phyloP scores from a whole-genome alignment of 2,113 vertebrate species.

The Silurus meridionalis region DNA sequence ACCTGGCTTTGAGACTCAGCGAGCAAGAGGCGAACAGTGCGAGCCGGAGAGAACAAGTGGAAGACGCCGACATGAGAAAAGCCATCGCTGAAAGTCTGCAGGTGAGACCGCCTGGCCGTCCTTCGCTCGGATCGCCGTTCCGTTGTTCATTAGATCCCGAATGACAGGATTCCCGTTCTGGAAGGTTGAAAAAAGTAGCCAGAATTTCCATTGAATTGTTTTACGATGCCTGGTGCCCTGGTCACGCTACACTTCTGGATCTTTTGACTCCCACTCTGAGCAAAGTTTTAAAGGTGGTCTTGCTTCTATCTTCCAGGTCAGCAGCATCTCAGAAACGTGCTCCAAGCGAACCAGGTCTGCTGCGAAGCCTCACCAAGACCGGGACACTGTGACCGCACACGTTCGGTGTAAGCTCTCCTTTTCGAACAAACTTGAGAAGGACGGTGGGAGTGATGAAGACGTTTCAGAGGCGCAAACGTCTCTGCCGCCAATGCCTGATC shows the following conservation, averaged over 20 bases:
- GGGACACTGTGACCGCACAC: background rate
- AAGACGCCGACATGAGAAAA: conserved; percentile 85
- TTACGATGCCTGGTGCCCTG: too few species aligned
- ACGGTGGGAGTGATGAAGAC: background rate
- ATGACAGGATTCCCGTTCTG: too few species aligned
- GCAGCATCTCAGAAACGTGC: background rate
- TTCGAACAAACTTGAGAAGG: background rate
- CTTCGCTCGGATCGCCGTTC: too few species aligned
- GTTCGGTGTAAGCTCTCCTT: conserved; percentile 58
- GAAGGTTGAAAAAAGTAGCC: too few species aligned
- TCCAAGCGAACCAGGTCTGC: background rate
- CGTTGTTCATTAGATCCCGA: too few species aligned
- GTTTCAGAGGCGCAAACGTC: background rate
- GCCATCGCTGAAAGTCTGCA: conserved; percentile 87
- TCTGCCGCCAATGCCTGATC: conserved; percentile 59
- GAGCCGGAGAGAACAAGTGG: conserved; percentile 74
- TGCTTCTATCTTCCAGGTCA: conserved; percentile 5
- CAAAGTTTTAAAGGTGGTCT: too few species aligned
- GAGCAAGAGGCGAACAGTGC: conserved; percentile 82
- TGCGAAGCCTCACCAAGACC: conserved; percentile 1
- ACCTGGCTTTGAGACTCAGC: conserved; percentile 86
- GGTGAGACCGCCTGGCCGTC: conserved; percentile 69
- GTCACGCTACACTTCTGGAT: too few species aligned
- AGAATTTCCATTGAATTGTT: too few species aligned
- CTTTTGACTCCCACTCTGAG: too few species aligned